phyloP scores from a whole-genome alignment of 2,113 vertebrate species.

The Asarcornis scutulata region DNA sequence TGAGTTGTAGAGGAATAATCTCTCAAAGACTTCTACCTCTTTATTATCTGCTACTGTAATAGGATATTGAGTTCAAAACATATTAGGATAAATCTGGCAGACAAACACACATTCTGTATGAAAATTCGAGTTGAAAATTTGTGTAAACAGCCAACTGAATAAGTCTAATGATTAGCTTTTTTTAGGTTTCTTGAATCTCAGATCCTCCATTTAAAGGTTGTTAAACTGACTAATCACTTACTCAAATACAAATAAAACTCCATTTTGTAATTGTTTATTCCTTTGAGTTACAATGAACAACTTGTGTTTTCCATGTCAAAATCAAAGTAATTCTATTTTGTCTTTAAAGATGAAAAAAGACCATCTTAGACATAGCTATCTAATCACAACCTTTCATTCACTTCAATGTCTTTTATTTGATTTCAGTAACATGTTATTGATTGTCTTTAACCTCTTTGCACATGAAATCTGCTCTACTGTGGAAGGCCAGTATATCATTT shows the following conservation, averaged over 20 bases:
- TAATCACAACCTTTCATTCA: not conserved
- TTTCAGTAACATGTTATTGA: not conserved
- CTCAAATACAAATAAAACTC: not conserved
- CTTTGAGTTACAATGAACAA: not conserved
- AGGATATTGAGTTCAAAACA: not conserved
- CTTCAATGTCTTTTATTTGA: not conserved
- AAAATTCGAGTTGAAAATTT: not conserved
- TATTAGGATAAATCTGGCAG: not conserved
- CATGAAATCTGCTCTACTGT: not conserved
- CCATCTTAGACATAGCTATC: not conserved
- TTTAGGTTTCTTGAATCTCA: not conserved
- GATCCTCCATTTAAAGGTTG: not conserved
- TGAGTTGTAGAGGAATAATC: not conserved
- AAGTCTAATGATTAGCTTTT: not conserved
- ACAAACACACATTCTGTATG: not conserved
- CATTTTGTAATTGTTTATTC: not conserved
- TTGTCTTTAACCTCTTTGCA: not conserved
- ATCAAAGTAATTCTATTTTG: not conserved
- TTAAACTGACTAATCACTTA: not conserved
- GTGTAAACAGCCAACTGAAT: too few relatives aligned
- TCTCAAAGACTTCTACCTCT: not conserved
- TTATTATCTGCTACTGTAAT: not conserved
- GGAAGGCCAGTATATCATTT: not conserved
- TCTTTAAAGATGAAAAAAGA: not conserved
- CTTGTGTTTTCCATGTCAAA: not conserved